Conservation (phyloP, 2,113 vertebrate species). For the Solea solea region DNA sequence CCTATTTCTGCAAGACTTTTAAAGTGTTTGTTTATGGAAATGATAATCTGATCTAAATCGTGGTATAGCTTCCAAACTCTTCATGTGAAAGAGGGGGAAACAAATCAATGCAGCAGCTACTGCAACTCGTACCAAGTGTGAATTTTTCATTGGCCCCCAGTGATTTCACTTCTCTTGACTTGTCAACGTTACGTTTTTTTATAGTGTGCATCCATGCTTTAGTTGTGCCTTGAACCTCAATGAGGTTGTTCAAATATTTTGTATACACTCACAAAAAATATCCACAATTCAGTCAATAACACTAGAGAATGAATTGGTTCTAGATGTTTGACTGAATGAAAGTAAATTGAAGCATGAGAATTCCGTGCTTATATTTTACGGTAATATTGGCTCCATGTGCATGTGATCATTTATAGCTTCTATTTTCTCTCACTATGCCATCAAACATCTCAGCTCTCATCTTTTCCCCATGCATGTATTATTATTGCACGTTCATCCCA, state of each 20-base stretch:
- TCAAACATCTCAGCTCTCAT: constrained; percentile 27
- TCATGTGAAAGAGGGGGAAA: constrained; percentile 21
- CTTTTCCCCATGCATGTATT: constrained; percentile 31
- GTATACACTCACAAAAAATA: constrained; percentile 9
- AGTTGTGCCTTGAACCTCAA: constrained; percentile 43
- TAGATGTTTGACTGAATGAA: neutral
- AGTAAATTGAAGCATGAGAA: constrained; percentile 27
- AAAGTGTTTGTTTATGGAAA: constrained; percentile 63
- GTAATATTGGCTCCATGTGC: constrained; percentile 47
- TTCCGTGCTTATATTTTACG: constrained; percentile 29
- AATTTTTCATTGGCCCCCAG: constrained; percentile 67
- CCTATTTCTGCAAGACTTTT: constrained; percentile 42
- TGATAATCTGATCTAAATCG: constrained; percentile 64
- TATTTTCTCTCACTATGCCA: constrained; percentile 25
- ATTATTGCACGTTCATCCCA: constrained; percentile 50
- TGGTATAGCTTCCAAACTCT: constrained; percentile 49
- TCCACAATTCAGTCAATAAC: constrained; percentile 4
- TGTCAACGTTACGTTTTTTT: constrained; percentile 69
- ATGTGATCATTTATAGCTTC: constrained; percentile 48
- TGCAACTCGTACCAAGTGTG: constrained; percentile 64
- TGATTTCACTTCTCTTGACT: constrained; percentile 66
- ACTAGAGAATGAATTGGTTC: neutral
- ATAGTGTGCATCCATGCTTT: constrained; percentile 43
- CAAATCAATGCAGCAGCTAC: constrained; percentile 61
- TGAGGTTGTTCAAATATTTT: constrained; percentile 37